Evolutionary conservation across 92 coral and sea anemone genomes (phyloP).

Genomic region (Epizoanthus ramosus): DNA sequence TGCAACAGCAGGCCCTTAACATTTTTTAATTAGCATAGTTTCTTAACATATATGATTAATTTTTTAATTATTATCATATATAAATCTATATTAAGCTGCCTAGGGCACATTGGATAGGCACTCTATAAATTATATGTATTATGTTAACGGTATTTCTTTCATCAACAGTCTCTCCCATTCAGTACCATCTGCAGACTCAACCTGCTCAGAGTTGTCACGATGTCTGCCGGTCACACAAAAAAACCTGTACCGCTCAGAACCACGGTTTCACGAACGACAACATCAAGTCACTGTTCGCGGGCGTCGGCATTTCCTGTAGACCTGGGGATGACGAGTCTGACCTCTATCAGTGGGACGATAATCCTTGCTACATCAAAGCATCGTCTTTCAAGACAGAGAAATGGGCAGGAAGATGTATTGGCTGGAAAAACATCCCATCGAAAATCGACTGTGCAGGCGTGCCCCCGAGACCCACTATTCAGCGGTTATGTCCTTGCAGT

Average conservation of each 20-base stretch:
- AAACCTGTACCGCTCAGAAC: neutral
- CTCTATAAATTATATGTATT: too few species aligned
- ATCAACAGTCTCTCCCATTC: neutral
- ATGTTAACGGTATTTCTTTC: too few species aligned
- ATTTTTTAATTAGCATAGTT: too few species aligned
- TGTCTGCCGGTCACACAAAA: neutral
- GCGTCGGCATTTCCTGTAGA: neutral
- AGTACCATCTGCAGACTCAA: constrained; percentile 1
- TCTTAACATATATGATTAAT: too few species aligned
- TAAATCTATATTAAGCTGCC: too few species aligned
- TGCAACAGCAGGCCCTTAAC: too few species aligned
- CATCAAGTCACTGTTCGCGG: neutral
- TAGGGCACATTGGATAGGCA: too few species aligned
- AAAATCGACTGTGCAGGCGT: constrained; percentile 11
- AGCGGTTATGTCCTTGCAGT: constrained; percentile 32
- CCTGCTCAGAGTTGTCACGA: constrained; percentile 20
- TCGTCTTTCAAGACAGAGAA: constrained; percentile 13
- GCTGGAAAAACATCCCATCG: constrained; percentile 11
- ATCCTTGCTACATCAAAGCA: constrained; percentile 7
- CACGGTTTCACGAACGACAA: constrained; percentile 14
- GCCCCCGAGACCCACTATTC: constrained; percentile 27
- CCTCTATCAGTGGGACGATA: constrained; percentile 11
- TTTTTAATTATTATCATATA: too few species aligned
- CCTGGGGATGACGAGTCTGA: neutral
- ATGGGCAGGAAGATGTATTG: constrained; percentile 31